Conservation (phyloP, 2,888 invertebrate genomes). For the Agonopterix alstromeriana region DNA sequence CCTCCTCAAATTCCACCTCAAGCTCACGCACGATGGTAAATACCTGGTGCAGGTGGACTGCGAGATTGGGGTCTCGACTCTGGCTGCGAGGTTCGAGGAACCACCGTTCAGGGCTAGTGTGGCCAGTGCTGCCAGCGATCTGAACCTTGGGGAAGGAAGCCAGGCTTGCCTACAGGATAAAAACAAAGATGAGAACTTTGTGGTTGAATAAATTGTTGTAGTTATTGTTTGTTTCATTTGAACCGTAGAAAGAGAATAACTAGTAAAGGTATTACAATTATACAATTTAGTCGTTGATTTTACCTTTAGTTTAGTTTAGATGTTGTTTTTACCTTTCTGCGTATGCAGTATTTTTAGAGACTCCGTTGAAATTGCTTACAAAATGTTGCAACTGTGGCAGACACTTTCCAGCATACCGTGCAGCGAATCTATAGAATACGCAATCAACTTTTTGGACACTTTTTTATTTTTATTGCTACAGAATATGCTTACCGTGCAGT, state of each 20-base stretch:
- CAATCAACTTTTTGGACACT: too few species aligned
- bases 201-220: conserved; percentile 14
- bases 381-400: too few species aligned
- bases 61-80: conserved; percentile 26
- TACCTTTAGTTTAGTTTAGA: too few species aligned
- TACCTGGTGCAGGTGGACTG: conserved; percentile 53
- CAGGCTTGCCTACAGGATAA: conserved; percentile 14
- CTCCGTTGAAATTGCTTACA: too few species aligned
- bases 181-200: conserved; percentile 25
- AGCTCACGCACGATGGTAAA: conserved; percentile 33
- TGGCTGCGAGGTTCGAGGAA: conserved; percentile 19
- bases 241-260: not conserved
- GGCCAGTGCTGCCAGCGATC: conserved; percentile 15
- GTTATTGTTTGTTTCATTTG: not conserved
- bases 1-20: conserved; percentile 45
- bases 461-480: too few species aligned
- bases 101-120: conserved; percentile 33
- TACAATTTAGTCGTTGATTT: too few species aligned
- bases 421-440: too few species aligned
- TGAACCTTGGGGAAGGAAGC: conserved; percentile 33
- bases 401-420: too few species aligned
- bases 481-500: too few species aligned
- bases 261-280: too few species aligned
- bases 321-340: too few species aligned
- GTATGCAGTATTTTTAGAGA: too few species aligned